Percentiles rank a stretch among this genome's conserved stretches.
phyloP scores from a whole-genome alignment of 2,797 vertebrate species.

The Pogoniulus pusillus region DNA sequence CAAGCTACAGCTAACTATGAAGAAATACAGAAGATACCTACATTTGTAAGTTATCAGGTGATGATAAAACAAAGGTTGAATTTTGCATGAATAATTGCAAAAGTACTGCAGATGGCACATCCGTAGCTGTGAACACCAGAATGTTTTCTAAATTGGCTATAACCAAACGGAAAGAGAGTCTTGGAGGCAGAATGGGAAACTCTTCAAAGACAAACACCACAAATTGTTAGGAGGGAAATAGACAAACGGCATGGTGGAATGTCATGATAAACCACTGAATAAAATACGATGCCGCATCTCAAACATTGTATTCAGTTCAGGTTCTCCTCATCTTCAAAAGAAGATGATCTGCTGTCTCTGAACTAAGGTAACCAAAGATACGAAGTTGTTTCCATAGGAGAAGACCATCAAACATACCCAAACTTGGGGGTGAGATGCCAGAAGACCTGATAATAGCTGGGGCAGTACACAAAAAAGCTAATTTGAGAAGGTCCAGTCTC shows the following conservation, averaged over 20 bases:
- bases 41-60: neutral
- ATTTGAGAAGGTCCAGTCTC: neutral
- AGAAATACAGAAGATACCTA: conserved; percentile 19
- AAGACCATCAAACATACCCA: neutral
- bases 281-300: neutral
- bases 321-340: neutral
- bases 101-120: conserved; percentile 27
- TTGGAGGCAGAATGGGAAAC: conserved; percentile 5
- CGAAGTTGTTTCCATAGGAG: neutral
- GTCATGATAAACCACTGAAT: neutral
- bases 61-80: neutral
- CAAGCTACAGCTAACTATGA: neutral
- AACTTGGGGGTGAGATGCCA: neutral
- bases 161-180: conserved; percentile 7
- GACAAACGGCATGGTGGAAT: neutral
- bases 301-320: neutral
- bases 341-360: neutral
- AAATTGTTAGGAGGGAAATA: conserved; percentile 4
- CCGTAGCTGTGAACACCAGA: neutral
- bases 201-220: neutral
- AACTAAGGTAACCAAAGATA: neutral
- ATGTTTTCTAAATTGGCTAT: conserved; percentile 9
- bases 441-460: neutral
- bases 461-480: neutral
- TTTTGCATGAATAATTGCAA: conserved; percentile 13